Evolutionary conservation across 2,888 invertebrate species (phyloP).

Genomic region (Glaucopsyche alexis): DNA sequence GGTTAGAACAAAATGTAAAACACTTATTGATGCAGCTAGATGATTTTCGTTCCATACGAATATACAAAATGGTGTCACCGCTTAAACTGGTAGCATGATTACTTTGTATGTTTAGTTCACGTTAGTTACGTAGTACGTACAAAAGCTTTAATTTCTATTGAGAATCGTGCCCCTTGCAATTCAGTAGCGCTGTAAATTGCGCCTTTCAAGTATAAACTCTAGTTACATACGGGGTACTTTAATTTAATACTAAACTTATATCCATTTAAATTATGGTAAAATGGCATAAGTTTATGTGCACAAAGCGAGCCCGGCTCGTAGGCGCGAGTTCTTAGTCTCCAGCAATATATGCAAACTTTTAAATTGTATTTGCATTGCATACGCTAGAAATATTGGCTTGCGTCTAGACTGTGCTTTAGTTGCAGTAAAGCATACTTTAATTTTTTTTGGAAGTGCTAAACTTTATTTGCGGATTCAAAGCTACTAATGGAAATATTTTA

Average conservation of each 20-base stretch:
- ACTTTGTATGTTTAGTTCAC: background rate
- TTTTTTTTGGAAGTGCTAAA: slow-evolving; percentile 12
- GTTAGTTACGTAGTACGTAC: background rate
- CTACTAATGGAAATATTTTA: background rate
- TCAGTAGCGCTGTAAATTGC: slow-evolving; percentile 12
- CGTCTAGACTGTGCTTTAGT: slow-evolving; percentile 41
- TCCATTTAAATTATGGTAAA: slow-evolving; percentile 42
- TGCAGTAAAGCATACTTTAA: slow-evolving; percentile 30
- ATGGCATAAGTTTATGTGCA: slow-evolving; percentile 41
- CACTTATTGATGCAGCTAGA: background rate
- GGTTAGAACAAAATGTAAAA: background rate
- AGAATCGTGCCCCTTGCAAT: background rate
- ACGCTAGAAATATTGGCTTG: slow-evolving; percentile 70
- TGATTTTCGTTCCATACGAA: background rate
- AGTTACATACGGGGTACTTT: slow-evolving; percentile 24
- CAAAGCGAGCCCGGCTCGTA: slow-evolving; percentile 48
- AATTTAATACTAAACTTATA: slow-evolving; percentile 40
- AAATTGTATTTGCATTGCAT: slow-evolving; percentile 79
- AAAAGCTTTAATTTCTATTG: slow-evolving; percentile 15
- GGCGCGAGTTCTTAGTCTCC: slow-evolving; percentile 64
- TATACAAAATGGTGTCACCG: background rate
- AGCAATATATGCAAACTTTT: slow-evolving; percentile 74
- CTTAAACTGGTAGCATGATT: background rate
- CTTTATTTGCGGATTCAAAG: background rate
- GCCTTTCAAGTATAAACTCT: slow-evolving; percentile 11